Percentiles rank a stretch among this genome's conserved stretches.
Evolutionary conservation across 2,888 invertebrate genomes (phyloP).

Genomic region (Imbricaverruca yamaguchii): DNA sequence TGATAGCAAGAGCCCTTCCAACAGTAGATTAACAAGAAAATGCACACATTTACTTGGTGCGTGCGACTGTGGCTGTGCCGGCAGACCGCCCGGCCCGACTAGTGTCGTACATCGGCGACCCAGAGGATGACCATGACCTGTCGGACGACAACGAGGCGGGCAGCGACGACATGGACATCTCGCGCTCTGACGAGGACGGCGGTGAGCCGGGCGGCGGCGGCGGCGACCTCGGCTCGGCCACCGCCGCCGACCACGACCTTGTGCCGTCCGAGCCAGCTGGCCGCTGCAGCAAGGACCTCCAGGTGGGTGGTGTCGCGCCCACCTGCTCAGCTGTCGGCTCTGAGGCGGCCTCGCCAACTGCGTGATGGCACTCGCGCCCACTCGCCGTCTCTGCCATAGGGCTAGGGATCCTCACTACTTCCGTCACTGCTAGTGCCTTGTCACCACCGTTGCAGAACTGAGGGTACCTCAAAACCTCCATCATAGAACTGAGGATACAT

Average conservation of each 20-base stretch:
- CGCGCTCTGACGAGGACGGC: constrained; percentile 22
- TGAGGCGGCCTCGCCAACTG: too few relatives aligned
- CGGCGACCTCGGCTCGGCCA: neutral
- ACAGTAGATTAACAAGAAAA: too few relatives aligned
- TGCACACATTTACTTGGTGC: too few relatives aligned
- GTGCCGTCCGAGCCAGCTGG: neutral
- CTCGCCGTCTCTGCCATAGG: too few relatives aligned
- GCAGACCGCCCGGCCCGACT: neutral
- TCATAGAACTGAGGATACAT: too few relatives aligned
- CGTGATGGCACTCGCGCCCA: too few relatives aligned
- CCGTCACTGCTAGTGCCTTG: too few relatives aligned
- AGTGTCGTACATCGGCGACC: constrained; percentile 22
- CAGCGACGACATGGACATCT: constrained; percentile 24
- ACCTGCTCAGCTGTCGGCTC: too few relatives aligned
- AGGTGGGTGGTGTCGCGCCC: neutral
- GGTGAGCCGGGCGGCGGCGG: constrained; percentile 8
- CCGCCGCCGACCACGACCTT: neutral
- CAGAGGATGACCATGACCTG: constrained; percentile 29
- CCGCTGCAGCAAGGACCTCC: neutral
- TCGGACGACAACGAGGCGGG: constrained; percentile 24
- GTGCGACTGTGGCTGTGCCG: too few relatives aligned
- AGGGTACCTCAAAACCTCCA: too few relatives aligned
- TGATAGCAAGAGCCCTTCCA: neutral
- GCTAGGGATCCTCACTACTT: too few relatives aligned
- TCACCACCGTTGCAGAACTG: too few relatives aligned